Percentiles rank a stretch among this genome's conserved stretches.
Conservation (phyloP, 2,797 vertebrate species). For the Prionace glauca region DNA sequence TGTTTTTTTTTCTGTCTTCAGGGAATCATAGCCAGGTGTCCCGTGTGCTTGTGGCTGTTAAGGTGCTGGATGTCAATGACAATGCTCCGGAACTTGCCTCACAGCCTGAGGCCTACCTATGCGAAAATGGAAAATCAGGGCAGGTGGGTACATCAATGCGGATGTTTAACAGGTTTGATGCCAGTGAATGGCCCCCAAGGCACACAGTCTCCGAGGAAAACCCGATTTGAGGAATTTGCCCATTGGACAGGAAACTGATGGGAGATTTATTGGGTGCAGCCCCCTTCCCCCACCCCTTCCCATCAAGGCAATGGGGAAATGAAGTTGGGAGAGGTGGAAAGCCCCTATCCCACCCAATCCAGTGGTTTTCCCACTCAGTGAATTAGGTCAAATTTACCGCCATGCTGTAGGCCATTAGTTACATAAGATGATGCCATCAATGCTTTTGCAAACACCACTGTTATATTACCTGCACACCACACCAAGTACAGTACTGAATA, state of each 20-base stretch:
- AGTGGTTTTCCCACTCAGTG: not conserved
- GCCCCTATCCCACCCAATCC: not conserved
- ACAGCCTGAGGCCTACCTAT: conserved; percentile 87
- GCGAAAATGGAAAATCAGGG: conserved; percentile 94
- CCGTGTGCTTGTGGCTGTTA: conserved; percentile 83
- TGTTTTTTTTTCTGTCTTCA: conserved; percentile 54
- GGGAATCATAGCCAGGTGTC: conserved; percentile 97
- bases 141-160: conserved; percentile 69
- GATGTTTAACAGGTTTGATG: not conserved
- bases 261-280: not conserved
- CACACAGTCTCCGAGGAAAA: too few species aligned
- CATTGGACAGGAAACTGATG: not conserved
- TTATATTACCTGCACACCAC: not conserved
- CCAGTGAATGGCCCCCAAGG: not conserved
- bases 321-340: not conserved
- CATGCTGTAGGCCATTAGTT: not conserved
- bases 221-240: not conserved
- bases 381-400: not conserved
- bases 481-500: not conserved
- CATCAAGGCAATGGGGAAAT: not conserved
- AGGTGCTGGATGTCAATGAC: conserved; percentile 96
- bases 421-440: not conserved
- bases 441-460: not conserved
- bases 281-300: not conserved
- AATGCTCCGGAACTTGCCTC: conserved; percentile 92